Evolutionary conservation across 2,888 invertebrate species (phyloP), one percentile per base, ranked within the genome.

Genomic region (Chorisops tibialis): DNA sequence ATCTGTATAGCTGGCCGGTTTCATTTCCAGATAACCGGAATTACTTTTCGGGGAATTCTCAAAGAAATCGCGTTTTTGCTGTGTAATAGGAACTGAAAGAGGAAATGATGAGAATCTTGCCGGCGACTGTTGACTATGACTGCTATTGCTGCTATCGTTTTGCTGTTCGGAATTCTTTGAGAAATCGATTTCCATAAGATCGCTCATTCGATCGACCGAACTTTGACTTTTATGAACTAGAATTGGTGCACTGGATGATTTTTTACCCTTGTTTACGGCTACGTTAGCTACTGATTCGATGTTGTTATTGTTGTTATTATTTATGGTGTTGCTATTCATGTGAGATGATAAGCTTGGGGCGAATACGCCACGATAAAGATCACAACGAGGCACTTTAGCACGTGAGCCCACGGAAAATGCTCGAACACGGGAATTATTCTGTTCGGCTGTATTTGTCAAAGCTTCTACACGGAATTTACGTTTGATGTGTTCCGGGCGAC

Each of bases 171-270:
- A 64, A 63, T 69, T 71, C 65, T 79, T 81, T 1, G 84, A 83
- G 70, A 88, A 89, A 73, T 89, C 88, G 67, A 93, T 83, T 79
- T 91, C 90, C 90, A 93, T 91, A 69, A 91, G 82, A 78, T 93
- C 90, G 67, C 87, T 87, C 83, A 86, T 85, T 1, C 82, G 81
- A 67, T 85, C 85, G 47, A 83, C 82, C 47, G 82, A 81, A 67
- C 83, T 82, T 67, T 80, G 70, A 61, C 76, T 71, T 66, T 73
- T 74, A 63, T 73, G 69, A 64, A 81, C 82, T 60, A 89, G 72
- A 48, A 88, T 75, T 0, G 89, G 89, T 3, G 87, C 88, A 72
- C 88, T 88, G 19, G 82, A 85, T 1, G 87, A 87, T 71, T 87
- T 87, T 62, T 80, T 80, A 47, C 78, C 76, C 21, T 73, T 63